These are phyloP conservation scores for Drosophila miranda DNA, from an alignment of 1,140 invertebrate genomes.

Conservation along the genomic window DNA sequence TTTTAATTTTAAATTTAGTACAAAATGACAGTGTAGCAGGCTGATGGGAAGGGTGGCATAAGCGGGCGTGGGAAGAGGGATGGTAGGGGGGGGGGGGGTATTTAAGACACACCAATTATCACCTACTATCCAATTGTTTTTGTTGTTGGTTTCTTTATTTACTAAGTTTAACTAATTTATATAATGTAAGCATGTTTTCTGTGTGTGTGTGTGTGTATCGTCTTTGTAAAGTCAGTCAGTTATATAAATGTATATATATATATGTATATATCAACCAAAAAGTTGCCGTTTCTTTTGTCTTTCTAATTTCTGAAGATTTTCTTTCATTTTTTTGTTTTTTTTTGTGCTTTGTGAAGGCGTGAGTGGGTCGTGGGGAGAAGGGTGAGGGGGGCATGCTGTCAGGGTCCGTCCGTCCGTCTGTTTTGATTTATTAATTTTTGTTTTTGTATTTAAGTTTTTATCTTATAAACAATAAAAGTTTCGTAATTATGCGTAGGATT, in stretches of 20 bases:
- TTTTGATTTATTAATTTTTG: constrained; percentile 53
- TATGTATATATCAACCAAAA: constrained; percentile 53
- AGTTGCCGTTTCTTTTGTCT: constrained; percentile 48
- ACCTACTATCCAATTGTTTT: constrained; percentile 70
- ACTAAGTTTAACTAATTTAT: constrained; percentile 63
- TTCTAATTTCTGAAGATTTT: constrained; percentile 27
- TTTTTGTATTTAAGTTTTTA: constrained; percentile 32
- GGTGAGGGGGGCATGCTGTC: constrained; percentile 45
- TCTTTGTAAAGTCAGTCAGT: constrained; percentile 74
- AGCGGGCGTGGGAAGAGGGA: constrained; percentile 1
- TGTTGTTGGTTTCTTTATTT: constrained; percentile 51
- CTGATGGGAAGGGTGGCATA: background rate
- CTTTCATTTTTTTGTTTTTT: constrained; percentile 2
- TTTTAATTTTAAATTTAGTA: constrained; percentile 63
- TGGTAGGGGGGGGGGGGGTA: constrained; percentile 15
- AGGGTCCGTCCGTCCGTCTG: constrained; percentile 74
- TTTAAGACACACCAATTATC: constrained; percentile 81
- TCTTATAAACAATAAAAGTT: constrained; percentile 46
- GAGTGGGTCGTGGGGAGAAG: background rate
- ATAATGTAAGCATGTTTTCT: constrained; percentile 54
- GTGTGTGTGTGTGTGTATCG: constrained; percentile 56
- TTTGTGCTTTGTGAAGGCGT: background rate
- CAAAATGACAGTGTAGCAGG: constrained; percentile 29
- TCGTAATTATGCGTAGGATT: constrained; percentile 56
- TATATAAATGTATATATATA: constrained; percentile 40